Evolutionary conservation across 2,888 invertebrate genomes (phyloP).

Genomic region (Argyresthia albistria): DNA sequence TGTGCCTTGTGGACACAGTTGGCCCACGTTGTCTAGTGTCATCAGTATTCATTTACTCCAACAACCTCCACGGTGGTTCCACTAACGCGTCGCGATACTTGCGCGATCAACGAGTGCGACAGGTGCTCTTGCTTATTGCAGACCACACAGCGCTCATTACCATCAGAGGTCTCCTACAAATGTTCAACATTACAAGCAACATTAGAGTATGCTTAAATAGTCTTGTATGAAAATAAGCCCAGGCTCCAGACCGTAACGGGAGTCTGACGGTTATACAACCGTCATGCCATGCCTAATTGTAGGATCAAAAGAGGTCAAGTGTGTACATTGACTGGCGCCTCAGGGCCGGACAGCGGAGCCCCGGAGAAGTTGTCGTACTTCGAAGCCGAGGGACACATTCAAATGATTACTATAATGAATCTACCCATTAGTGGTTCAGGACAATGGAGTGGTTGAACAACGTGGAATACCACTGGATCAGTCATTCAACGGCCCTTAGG

Average conservation of each 20-base stretch:
- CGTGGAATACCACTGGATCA: too few relatives aligned
- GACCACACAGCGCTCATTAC: too few relatives aligned
- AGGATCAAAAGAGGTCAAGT: slow-evolving; percentile 72
- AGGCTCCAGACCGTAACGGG: slow-evolving; percentile 5
- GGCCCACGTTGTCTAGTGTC: slow-evolving; percentile 65
- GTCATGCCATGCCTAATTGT: slow-evolving; percentile 63
- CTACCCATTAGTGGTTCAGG: not conserved
- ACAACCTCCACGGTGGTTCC: slow-evolving; percentile 27
- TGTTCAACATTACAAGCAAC: too few relatives aligned
- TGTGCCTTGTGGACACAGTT: slow-evolving; percentile 60
- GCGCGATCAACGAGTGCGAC: slow-evolving; percentile 38
- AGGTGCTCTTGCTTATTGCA: slow-evolving; percentile 18
- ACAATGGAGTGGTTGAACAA: not conserved
- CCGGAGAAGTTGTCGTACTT: too few relatives aligned
- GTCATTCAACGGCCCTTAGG: too few relatives aligned
- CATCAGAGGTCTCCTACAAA: too few relatives aligned
- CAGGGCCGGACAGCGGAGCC: slow-evolving; percentile 35
- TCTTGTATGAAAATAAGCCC: slow-evolving; percentile 5
- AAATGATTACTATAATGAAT: not conserved
- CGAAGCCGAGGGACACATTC: too few relatives aligned
- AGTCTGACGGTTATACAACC: slow-evolving; percentile 30
- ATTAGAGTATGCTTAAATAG: not conserved
- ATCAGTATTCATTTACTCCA: slow-evolving; percentile 63
- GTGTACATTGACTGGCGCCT: slow-evolving; percentile 67
- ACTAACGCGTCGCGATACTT: slow-evolving; percentile 54